Evolutionary conservation across 1,140 invertebrate species (phyloP).

Genomic region (Chlorops oryzae): DNA sequence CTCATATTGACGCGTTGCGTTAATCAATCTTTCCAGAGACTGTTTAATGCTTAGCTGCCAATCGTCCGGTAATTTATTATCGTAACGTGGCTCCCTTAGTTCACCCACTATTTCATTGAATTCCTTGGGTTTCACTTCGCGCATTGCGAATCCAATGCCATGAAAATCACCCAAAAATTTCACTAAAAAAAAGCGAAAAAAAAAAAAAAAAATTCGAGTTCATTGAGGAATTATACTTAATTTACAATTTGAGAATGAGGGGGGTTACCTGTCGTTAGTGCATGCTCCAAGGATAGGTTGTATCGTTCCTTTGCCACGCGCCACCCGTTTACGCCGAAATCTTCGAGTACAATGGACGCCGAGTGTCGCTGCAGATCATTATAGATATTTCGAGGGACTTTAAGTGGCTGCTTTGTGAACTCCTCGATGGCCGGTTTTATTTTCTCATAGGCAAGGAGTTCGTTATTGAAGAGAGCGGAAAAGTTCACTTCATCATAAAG

Average conservation of each 20-base stretch:
- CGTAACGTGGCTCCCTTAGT: conserved; percentile 30
- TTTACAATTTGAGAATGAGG: no score
- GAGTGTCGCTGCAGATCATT: conserved; percentile 22
- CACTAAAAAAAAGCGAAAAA: conserved; percentile 17
- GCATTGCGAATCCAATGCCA: conserved; percentile 33
- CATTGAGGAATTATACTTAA: no score
- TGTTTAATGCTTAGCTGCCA: conserved; percentile 16
- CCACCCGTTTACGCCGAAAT: conserved; percentile 32
- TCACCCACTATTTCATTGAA: conserved; percentile 21
- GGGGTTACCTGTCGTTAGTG: conserved; percentile 23
- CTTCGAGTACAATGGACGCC: conserved; percentile 25
- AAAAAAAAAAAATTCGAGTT: no score
- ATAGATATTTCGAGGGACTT: conserved; percentile 32
- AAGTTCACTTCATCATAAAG: conserved; percentile 26
- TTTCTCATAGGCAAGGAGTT: conserved; percentile 30
- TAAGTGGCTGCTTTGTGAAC: conserved; percentile 15
- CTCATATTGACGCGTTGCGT: conserved; percentile 17
- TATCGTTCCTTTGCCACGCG: conserved; percentile 24
- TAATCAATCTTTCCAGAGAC: conserved; percentile 12
- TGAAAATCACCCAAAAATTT: conserved; percentile 37
- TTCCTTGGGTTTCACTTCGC: conserved; percentile 18
- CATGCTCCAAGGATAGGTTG: conserved; percentile 21
- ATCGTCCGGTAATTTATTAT: conserved; percentile 1
- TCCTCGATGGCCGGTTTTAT: conserved; percentile 30
- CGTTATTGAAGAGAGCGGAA: conserved; percentile 28